Evolutionary conservation across 2,888 invertebrate species (phyloP), one percentile per base, ranked within the genome.

Genomic region (Epistrophe grossulariae): DNA sequence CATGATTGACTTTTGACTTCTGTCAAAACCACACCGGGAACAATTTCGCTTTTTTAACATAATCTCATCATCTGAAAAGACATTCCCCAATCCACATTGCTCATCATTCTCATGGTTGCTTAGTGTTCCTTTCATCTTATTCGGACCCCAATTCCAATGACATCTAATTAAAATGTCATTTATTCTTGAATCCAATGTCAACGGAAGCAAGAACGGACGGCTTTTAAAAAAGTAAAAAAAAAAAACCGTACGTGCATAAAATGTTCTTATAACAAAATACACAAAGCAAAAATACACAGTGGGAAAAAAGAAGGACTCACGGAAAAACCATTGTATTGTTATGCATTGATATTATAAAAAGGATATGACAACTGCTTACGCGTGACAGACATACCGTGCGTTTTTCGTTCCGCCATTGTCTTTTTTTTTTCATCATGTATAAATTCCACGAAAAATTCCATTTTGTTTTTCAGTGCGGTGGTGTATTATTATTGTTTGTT

Each of bases 131-230:
- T 72, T 72, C 35, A 48, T 24, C 19, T 59, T n/a, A n/a, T 50
- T 68, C 38, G 55, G 40, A 31, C 74, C 43, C 38, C 19, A 28
- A 68, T 40, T 50, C 40, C 28, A 60, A 68, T 52, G 38, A 70
- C 68, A 84, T 79, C 80, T 80, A 76, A 84, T 84, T 80, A 84
- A 80, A 80, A 40, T 80, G 80, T 77, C 80, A 72, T 80, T 68
- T 62, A 38, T 55, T 43, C 24, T 43, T 45, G 40, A 48, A 57
- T 28, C 40, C 5, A 24, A 48, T 19, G 31, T 31, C 28, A 66
- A 48, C 66, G 48, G 35, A 15, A 7, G 17, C 19, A 19, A 50
- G 35, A 66, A 35, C 17, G 57, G 64, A 38, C 74, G n/a, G 13
- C 19, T 68, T 50, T 50, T 24, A 24, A 9, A 13, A 64, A 28